Evolutionary conservation across 2,113 vertebrate species (phyloP), one percentile per base, ranked within the genome.

Genomic region (Vireo altiloquus): DNA sequence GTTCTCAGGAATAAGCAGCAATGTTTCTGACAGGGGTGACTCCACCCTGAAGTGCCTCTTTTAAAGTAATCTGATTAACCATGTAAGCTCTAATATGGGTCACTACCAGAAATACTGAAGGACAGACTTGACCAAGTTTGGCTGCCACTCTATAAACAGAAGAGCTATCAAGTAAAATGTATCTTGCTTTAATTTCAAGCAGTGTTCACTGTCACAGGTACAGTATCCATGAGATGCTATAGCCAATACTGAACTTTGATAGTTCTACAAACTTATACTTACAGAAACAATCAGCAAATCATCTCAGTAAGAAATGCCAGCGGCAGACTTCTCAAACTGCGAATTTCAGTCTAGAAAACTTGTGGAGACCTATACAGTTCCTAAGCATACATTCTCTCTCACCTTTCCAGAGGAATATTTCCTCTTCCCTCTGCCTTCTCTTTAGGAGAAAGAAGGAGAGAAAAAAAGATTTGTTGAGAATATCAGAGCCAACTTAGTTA

Each of bases 51-150:
- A 89, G 69, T 23, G 49, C 15, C 63, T 91, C 82, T 79, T 71
- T 75, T 75, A 64, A 92, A 87, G 52, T 76, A 83, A 90, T 57
- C 72, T 56, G 53, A 93, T 94, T 95, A 96, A 93, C 90, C 42
- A 57, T 77, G 81, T 82, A 85, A 81, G 6, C 50, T 49, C 89
- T 87, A 84, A 77, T 75, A 60, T 8, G 19, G 77, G 56, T 89
- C 70, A 82, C 50, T 83, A 63, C n/a, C 64, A 82, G 77, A 60
- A 90, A 89, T n/a, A 69, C 42, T 1, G 17, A 76, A 59, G 39
- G 49, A 54, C 57, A 65, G 46, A 61, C 52, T 37, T 24, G 33
- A 59, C 37, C 57, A 64, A 59, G 49, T 50, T 84, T 31, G 37
- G 27, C n/a, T 64, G 20, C 33, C 31, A 20, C 40, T 78, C 70